Percentiles rank a stretch among this genome's conserved stretches.
Conservation (phyloP, 2,888 invertebrate genomes). For the Tanytarsus gracilentus region DNA sequence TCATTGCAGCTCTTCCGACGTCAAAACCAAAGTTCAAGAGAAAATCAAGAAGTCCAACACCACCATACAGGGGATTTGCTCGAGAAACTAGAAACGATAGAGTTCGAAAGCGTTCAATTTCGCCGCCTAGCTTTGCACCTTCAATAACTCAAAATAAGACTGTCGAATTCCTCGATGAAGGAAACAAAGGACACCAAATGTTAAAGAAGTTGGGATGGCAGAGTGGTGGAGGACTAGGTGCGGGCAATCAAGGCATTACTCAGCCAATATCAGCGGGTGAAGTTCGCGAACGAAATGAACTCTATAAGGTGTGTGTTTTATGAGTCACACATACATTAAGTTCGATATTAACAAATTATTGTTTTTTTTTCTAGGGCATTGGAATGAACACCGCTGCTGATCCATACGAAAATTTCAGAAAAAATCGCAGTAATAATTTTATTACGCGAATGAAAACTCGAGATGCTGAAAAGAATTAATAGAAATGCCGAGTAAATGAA, state of each 20-base stretch:
- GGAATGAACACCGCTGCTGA: conserved; percentile 80
- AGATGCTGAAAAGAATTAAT: conserved; percentile 36
- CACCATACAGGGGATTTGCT: conserved; percentile 33
- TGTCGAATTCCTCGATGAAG: conserved; percentile 64
- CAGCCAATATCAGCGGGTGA: conserved; percentile 89
- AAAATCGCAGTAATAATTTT: conserved; percentile 90
- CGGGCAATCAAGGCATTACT: conserved; percentile 90
- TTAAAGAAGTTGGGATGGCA: conserved; percentile 98
- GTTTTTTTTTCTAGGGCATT: conserved; percentile 53
- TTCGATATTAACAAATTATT: conserved; percentile 8
- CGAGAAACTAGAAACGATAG: background rate
- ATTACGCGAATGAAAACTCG: conserved; percentile 88
- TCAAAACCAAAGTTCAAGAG: conserved; percentile 31
- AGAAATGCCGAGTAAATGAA: no score
- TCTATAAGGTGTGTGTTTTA: conserved; percentile 58
- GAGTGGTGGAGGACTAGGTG: conserved; percentile 81
- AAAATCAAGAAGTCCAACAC: conserved; percentile 35
- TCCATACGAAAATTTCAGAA: conserved; percentile 94
- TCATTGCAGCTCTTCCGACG: conserved; percentile 38
- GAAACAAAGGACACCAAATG: conserved; percentile 95
- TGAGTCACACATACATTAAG: background rate
- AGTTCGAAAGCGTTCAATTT: conserved; percentile 34
- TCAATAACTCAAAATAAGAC: conserved; percentile 40
- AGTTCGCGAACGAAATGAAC: conserved; percentile 81
- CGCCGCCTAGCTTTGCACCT: conserved; percentile 61